A percentile compares a stretch with the other conserved stretches of the same genome.
phyloP scores from a whole-genome alignment of 2,888 invertebrate species.

The Poecilobothrus nobilitatus region DNA sequence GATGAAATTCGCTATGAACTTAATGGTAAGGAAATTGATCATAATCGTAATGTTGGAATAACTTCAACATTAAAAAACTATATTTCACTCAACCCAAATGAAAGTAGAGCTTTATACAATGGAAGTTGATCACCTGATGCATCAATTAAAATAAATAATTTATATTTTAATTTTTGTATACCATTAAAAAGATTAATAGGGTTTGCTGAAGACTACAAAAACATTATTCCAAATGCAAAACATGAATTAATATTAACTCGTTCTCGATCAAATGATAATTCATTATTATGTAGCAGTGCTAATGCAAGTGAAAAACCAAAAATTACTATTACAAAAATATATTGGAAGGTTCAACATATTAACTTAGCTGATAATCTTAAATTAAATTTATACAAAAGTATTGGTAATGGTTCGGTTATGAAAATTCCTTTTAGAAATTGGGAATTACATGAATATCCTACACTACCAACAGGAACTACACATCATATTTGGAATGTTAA shows the following conservation, averaged over 20 bases:
- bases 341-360: constrained; percentile 25
- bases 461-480: constrained; percentile 28
- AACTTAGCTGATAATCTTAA: constrained; percentile 27
- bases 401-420: constrained; percentile 11
- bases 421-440: constrained; percentile 31
- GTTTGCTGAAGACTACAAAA: constrained; percentile 35
- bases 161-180: constrained; percentile 29
- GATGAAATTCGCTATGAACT: constrained; percentile 32
- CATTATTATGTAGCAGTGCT: constrained; percentile 15
- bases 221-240: constrained; percentile 34
- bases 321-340: constrained; percentile 24
- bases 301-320: constrained; percentile 19
- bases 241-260: constrained; percentile 36
- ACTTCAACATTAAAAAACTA: constrained; percentile 34
- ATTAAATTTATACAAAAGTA: constrained; percentile 24
- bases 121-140: constrained; percentile 26
- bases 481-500: constrained; percentile 34
- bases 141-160: constrained; percentile 20
- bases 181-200: constrained; percentile 31
- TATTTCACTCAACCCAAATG: constrained; percentile 27
- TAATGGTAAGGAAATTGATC: constrained; percentile 31
- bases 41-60: constrained; percentile 30
- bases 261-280: constrained; percentile 29
- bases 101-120: constrained; percentile 27
- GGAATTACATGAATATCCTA: constrained; percentile 35